Evolutionary conservation across 2,113 vertebrate species (phyloP).

Genomic region (Brachyhypopomus gauderio): DNA sequence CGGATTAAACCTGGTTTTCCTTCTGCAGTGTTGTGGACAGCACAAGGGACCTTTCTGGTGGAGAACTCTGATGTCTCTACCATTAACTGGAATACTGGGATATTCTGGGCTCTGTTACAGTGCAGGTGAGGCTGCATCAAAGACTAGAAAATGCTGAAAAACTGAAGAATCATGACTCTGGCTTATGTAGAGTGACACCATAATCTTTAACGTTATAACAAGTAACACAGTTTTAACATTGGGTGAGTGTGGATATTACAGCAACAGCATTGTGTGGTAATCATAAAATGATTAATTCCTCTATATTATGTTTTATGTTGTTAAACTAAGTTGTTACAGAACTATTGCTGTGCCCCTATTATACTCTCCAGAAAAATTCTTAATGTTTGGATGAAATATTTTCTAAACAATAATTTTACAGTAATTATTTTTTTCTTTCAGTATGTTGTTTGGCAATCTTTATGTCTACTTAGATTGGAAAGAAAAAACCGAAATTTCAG

Average conservation of each 20-base stretch:
- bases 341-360: background rate
- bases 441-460: slow-evolving; percentile 96
- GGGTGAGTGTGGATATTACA: background rate
- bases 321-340: background rate
- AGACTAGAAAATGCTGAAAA: background rate
- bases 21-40: slow-evolving; percentile 91
- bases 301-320: too few relatives aligned
- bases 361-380: background rate
- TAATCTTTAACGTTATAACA: background rate
- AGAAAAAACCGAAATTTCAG: slow-evolving; percentile 88
- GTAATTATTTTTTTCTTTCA: slow-evolving; percentile 63
- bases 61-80: slow-evolving; percentile 92
- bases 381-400: background rate
- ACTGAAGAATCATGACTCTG: background rate
- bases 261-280: background rate
- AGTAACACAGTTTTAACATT: background rate
- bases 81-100: slow-evolving; percentile 93
- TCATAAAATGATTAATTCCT: too few relatives aligned
- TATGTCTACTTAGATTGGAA: slow-evolving; percentile 97
- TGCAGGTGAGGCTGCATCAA: slow-evolving; percentile 79
- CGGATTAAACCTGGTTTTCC: background rate
- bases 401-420: background rate
- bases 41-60: slow-evolving; percentile 92
- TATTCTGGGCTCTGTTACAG: slow-evolving; percentile 98
- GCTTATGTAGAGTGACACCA: background rate